Percentiles rank a stretch among this genome's conserved stretches.
Conservation (phyloP, 1,140 invertebrate genomes). For the Antheraea mylitta region DNA sequence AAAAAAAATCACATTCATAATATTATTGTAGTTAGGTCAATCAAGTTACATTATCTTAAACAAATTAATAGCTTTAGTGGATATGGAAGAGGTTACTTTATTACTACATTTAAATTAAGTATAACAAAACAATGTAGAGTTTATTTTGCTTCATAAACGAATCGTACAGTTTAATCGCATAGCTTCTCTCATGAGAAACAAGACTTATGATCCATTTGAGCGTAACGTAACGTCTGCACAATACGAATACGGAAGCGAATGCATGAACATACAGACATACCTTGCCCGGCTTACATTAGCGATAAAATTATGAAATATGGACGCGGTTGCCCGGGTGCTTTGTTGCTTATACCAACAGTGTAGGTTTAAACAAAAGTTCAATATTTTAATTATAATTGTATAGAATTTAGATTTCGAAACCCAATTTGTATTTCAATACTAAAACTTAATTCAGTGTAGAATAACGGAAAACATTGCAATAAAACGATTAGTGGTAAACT, state of each 20-base stretch:
- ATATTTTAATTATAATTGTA: not conserved
- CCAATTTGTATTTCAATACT: too few species aligned
- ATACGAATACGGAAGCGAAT: conserved; percentile 30
- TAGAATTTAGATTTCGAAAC: not conserved
- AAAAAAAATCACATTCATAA: too few species aligned
- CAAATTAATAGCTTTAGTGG: too few species aligned
- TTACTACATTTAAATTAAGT: not conserved
- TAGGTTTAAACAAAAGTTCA: conserved; percentile 8
- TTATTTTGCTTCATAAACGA: not conserved
- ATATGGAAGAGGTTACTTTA: not conserved
- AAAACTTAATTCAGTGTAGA: too few species aligned
- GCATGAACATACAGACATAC: conserved; percentile 22
- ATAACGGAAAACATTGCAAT: too few species aligned
- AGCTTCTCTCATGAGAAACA: not conserved
- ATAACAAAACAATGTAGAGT: not conserved
- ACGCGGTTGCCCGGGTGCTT: conserved; percentile 5
- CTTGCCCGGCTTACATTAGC: conserved; percentile 51
- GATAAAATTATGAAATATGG: conserved; percentile 66
- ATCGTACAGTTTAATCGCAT: not conserved
- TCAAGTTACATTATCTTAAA: too few species aligned
- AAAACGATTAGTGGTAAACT: too few species aligned
- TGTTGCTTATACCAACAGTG: not conserved
- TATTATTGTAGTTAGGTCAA: too few species aligned
- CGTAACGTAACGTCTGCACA: conserved; percentile 38
- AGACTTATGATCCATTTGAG: conserved; percentile 26